phyloP scores from a whole-genome alignment of 2,797 vertebrate species.

The Neosilurus hyrtlii region DNA sequence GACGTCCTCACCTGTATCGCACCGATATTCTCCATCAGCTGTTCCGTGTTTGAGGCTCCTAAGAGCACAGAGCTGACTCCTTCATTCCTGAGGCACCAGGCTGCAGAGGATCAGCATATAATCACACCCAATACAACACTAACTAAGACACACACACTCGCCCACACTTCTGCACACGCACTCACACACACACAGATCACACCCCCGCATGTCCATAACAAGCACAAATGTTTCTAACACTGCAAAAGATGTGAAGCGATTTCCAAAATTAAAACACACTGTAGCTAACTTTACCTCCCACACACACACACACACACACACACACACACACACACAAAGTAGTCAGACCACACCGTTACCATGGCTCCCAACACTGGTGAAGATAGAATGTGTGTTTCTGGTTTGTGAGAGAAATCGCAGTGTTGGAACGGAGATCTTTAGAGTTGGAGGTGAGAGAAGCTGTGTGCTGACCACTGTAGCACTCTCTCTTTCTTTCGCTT shows the following conservation, averaged over 20 bases:
- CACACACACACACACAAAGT: conserved; percentile 42
- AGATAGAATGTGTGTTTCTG: conserved; percentile 14
- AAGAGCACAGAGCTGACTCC: conserved; percentile 95
- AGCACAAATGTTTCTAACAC: conserved; percentile 8
- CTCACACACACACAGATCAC: conserved; percentile 11
- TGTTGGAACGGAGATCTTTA: background rate
- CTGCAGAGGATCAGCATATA: conserved; percentile 78
- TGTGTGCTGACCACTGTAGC: conserved; percentile 42
- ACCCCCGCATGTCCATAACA: background rate
- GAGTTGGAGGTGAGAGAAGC: conserved; percentile 48
- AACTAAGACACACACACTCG: conserved; percentile 10
- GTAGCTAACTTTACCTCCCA: conserved; percentile 39
- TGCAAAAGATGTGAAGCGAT: conserved; percentile 19
- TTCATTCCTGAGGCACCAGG: conserved; percentile 97
- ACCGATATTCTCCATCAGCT: conserved; percentile 98
- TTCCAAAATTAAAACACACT: conserved; percentile 47
- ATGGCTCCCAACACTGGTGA: conserved; percentile 46
- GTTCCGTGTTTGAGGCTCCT: conserved; percentile 93
- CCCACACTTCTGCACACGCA: background rate
- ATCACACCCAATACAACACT: conserved; percentile 58
- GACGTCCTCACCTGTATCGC: conserved; percentile 88
- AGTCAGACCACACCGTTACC: conserved; percentile 50
- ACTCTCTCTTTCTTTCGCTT: background rate
- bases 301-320: conserved; percentile 34
- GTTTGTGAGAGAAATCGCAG: conserved; percentile 26